phyloP scores from a whole-genome alignment of 1,140 invertebrate species.

The Brachionus paranguensis region DNA sequence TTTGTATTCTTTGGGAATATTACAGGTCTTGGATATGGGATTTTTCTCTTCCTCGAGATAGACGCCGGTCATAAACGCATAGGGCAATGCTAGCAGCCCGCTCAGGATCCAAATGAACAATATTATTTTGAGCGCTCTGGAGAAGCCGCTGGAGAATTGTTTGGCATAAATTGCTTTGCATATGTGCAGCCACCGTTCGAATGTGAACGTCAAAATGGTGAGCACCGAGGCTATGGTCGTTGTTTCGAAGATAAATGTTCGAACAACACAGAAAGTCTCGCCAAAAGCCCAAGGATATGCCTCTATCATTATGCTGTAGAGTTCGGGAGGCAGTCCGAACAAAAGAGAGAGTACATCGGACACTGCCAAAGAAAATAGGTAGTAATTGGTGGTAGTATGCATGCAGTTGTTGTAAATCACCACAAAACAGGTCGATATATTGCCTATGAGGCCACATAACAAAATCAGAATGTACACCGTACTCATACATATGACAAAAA shows the following conservation, averaged over 20 bases:
- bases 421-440: conserved; percentile 46
- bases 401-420: conserved; percentile 49
- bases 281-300: conserved; percentile 81
- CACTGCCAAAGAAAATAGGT: conserved; percentile 81
- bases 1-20: conserved; percentile 41
- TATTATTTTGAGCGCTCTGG: conserved; percentile 73
- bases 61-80: conserved; percentile 42
- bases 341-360: conserved; percentile 79
- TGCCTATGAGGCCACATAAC: conserved; percentile 47
- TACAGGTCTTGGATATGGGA: conserved; percentile 42
- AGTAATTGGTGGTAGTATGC: conserved; percentile 71
- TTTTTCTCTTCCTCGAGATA: background rate
- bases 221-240: conserved; percentile 87
- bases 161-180: conserved; percentile 83
- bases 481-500: conserved; percentile 32
- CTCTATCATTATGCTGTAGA: conserved; percentile 71
- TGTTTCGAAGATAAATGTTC: conserved; percentile 76
- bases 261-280: conserved; percentile 72
- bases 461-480: conserved; percentile 45
- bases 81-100: conserved; percentile 69
- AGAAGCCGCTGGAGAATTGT: conserved; percentile 72
- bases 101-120: conserved; percentile 70
- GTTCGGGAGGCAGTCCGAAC: conserved; percentile 72
- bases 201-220: conserved; percentile 84
- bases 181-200: conserved; percentile 87